Evolutionary conservation across 2,797 vertebrate species (phyloP), one percentile per base, ranked within the genome.

Genomic region (Menidia menidia): DNA sequence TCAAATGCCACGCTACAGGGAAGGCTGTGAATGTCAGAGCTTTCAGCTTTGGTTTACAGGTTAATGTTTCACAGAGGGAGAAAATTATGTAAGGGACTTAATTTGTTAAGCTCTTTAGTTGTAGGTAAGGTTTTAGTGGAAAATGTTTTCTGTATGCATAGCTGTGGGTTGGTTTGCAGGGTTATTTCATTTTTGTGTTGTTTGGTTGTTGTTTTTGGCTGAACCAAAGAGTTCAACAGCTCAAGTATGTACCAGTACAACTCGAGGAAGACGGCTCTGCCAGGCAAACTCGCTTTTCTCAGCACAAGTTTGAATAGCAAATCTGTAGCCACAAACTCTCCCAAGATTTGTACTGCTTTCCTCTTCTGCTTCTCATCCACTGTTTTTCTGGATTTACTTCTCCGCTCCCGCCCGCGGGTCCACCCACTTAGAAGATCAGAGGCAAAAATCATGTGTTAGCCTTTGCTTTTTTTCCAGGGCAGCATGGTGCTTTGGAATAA

Each of bases 401-500:
- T 83, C 81, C 77, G 75, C 64, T 81, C 77, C 33, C 73, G 86
- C 78, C 68, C 83, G 68, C 73, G 55, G 55, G 78, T 87, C 82
- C 83, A 82, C 83, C 89, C 83, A 89, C 88, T 85, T 78, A 72
- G 77, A 84, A 83, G 86, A 92, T 92, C 85, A 87, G 82, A 92
- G 80, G 60, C 35, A 87, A 87, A 86, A 88, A 86, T 87, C 89
- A 85, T 85, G 84, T 86, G 88, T 89, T 85, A 64, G 66, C 62
- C 70, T 87, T 84, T 80, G 65, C 55, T 64, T 32, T 69, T 65
- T 51, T 64, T 76, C 65, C 74, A 82, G 80, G 79, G 54, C 75
- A 87, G 87, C 84, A 77, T 89, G 87, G 82, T 82, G 77, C 66
- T 76, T 77, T 92, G 90, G 89, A 84, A 78, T 62, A 69, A 53